phyloP scores from a whole-genome alignment of 2,888 invertebrate genomes.

The Orthonychiurus folsomi region DNA sequence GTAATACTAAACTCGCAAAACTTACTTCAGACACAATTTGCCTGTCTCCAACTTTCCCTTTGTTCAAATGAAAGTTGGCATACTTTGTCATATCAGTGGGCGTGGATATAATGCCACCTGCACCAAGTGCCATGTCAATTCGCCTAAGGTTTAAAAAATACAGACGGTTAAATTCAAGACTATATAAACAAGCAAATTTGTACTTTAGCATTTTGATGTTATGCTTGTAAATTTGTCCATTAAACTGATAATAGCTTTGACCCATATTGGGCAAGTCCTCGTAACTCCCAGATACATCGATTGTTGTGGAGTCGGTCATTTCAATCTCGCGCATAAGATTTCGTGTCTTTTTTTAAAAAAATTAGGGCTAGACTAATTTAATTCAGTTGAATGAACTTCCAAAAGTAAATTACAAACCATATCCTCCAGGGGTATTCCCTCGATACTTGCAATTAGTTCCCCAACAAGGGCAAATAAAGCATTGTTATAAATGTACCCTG shows the following conservation, averaged over 20 bases:
- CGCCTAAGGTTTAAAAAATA: not conserved
- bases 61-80: not conserved
- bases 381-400: not conserved
- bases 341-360: not conserved
- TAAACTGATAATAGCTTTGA: not conserved
- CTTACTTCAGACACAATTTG: conserved; percentile 3
- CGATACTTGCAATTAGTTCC: not conserved
- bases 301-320: not conserved
- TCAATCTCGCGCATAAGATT: not conserved
- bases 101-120: not conserved
- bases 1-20: no score
- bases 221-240: not conserved
- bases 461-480: not conserved
- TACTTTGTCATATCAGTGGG: conserved; percentile 2
- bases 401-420: not conserved
- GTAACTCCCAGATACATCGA: not conserved
- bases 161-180: no score
- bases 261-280: not conserved
- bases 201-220: not conserved
- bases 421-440: not conserved
- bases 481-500: not conserved
- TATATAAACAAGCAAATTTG: not conserved
- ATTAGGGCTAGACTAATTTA: not conserved
- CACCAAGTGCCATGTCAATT: not conserved
- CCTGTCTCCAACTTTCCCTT: not conserved